Evolutionary conservation across 1,140 invertebrate species (phyloP).

Genomic region (Ostrea denselamellosa): DNA sequence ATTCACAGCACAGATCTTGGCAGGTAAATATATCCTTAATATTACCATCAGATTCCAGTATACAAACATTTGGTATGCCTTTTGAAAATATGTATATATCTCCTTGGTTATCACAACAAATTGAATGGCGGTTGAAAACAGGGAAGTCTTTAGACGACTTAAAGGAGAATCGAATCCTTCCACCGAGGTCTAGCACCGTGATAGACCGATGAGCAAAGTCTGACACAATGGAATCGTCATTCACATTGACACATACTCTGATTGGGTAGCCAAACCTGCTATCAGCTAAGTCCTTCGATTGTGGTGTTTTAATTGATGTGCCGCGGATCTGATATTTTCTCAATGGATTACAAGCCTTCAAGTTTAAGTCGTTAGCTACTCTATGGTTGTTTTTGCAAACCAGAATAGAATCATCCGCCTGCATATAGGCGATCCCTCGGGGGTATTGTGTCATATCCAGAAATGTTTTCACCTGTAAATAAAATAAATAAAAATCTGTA

Average conservation of each 20-base stretch:
- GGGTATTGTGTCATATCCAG: conserved; percentile 27
- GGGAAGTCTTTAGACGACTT: conserved; percentile 20
- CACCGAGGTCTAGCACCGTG: neutral
- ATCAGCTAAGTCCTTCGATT: neutral
- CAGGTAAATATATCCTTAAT: neutral
- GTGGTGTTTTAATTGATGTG: neutral
- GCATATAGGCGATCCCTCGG: neutral
- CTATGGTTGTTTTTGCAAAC: neutral
- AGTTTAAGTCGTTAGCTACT: neutral
- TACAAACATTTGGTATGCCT: neutral
- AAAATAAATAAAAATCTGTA: neutral
- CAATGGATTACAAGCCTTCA: conserved; percentile 13
- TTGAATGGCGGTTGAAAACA: neutral
- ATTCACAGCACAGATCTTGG: neutral
- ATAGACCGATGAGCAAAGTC: conserved; percentile 19
- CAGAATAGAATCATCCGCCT: neutral
- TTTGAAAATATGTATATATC: conserved; percentile 19
- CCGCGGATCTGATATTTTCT: conserved; percentile 3
- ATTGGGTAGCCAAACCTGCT: neutral
- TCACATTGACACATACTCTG: conserved; percentile 9
- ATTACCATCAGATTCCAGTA: conserved; percentile 15
- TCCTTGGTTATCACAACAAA: conserved; percentile 20
- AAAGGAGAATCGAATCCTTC: neutral
- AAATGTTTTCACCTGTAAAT: conserved; percentile 8
- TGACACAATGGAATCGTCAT: neutral